A percentile compares a stretch with the other conserved stretches of the same genome.
These are phyloP conservation scores for Rattus rattus DNA, from an alignment of 2,113 vertebrate genomes.

Conservation along the genomic window DNA sequence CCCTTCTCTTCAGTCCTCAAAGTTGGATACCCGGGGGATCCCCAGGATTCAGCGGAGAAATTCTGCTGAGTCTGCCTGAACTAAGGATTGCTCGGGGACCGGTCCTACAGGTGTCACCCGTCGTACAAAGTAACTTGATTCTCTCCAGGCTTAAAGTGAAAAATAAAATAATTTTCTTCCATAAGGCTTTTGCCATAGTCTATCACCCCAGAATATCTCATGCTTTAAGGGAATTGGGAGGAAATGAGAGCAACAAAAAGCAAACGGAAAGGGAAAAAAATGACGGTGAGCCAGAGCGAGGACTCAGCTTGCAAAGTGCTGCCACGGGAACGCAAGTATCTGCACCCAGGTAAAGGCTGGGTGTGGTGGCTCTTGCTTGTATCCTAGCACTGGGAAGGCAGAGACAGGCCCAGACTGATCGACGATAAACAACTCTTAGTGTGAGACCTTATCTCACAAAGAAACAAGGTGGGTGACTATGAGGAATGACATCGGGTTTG, in stretches of 20 bases:
- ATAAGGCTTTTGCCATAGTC: background rate
- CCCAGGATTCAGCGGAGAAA: background rate
- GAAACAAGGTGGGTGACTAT: background rate
- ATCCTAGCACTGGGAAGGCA: background rate
- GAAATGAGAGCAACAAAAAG: too few relatives aligned
- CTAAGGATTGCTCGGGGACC: too few relatives aligned
- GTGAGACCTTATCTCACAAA: background rate
- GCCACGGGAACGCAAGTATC: too few relatives aligned
- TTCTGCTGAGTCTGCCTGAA: background rate
- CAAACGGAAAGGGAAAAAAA: background rate
- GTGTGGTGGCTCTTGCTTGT: background rate
- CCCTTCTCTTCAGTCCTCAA: background rate
- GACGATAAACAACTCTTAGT: background rate
- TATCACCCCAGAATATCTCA: background rate
- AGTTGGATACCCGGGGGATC: fast-evolving
- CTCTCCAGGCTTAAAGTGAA: background rate
- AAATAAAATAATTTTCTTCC: background rate
- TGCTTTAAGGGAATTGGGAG: background rate
- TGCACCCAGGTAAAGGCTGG: too few relatives aligned
- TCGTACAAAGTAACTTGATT: background rate
- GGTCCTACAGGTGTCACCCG: fast-evolving
- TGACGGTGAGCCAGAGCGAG: too few relatives aligned
- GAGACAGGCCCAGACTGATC: too few relatives aligned
- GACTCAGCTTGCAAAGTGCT: too few relatives aligned
- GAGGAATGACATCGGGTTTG: background rate